These are phyloP conservation scores for Oxygymnocypris stewartii DNA, from an alignment of 2,113 vertebrate species.

Conservation along the genomic window DNA sequence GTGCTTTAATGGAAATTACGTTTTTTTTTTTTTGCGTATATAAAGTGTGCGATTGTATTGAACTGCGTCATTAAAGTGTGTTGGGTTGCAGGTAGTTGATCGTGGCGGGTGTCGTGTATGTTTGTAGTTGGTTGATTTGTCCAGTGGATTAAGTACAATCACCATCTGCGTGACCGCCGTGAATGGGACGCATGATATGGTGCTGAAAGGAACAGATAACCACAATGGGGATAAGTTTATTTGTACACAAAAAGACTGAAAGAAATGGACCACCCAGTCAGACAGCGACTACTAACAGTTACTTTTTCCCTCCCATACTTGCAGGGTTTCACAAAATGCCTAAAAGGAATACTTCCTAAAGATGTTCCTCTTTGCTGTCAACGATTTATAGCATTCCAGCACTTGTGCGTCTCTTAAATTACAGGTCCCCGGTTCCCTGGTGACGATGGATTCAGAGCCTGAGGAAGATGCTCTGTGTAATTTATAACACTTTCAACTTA, in stretches of 20 bases:
- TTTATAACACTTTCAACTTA: slow-evolving; percentile 50
- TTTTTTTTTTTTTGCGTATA: no score
- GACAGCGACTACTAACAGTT: slow-evolving; percentile 72
- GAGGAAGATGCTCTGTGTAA: slow-evolving; percentile 64
- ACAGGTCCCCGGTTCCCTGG: slow-evolving; percentile 75
- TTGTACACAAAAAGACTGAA: slow-evolving; percentile 75
- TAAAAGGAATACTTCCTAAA: slow-evolving; percentile 48
- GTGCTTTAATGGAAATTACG: not conserved
- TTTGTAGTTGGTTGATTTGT: slow-evolving; percentile 45
- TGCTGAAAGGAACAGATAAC: slow-evolving; percentile 68
- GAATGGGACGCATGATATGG: slow-evolving; percentile 49
- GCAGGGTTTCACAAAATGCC: slow-evolving; percentile 46
- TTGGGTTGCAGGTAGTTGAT: not conserved
- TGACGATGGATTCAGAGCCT: slow-evolving; percentile 66
- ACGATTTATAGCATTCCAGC: slow-evolving; percentile 77
- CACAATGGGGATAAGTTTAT: slow-evolving; percentile 80
- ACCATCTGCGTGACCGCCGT: slow-evolving; percentile 44
- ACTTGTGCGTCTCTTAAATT: slow-evolving; percentile 74
- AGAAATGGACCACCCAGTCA: slow-evolving; percentile 78
- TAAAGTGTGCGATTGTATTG: not conserved
- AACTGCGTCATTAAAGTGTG: no score
- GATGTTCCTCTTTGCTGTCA: slow-evolving; percentile 61
- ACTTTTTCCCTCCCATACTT: slow-evolving; percentile 4
- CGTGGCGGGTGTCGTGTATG: slow-evolving; percentile 5
- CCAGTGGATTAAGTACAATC: slow-evolving; percentile 28